Evolutionary conservation across 2,797 vertebrate genomes (phyloP).

Genomic region (Chiloscyllium punctatum): DNA sequence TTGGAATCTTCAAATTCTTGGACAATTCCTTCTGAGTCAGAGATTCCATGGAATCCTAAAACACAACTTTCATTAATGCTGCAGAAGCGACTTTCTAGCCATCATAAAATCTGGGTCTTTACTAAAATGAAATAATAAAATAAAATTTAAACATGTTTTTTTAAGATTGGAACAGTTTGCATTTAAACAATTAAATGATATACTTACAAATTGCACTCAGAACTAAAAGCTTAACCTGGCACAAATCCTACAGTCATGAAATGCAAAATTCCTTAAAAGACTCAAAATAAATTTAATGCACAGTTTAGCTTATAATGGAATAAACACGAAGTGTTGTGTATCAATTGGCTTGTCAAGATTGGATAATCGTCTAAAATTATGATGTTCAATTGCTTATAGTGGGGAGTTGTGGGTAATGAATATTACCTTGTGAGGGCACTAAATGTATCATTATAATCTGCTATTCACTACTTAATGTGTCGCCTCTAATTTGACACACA

Average conservation of each 20-base stretch:
- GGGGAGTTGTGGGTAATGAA: not conserved
- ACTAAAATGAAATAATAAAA: not conserved
- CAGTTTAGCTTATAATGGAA: not conserved
- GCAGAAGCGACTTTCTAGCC: too few relatives aligned
- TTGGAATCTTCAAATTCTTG: too few relatives aligned
- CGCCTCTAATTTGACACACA: constrained; percentile 1
- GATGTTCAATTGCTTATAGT: not conserved
- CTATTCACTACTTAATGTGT: constrained; percentile 10
- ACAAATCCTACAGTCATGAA: not conserved
- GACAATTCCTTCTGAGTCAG: too few relatives aligned
- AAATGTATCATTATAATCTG: constrained; percentile 9
- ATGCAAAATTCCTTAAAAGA: not conserved
- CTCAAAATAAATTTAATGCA: not conserved
- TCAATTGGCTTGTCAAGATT: not conserved
- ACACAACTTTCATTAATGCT: too few relatives aligned
- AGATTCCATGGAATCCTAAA: too few relatives aligned
- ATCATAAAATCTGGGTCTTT: not conserved
- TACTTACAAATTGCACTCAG: not conserved
- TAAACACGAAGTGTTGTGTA: not conserved
- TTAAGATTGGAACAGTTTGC: not conserved
- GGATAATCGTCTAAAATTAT: constrained; percentile 7
- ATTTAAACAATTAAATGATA: not conserved
- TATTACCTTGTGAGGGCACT: not conserved
- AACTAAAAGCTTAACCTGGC: not conserved
- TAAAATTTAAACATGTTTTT: not conserved